Base-by-base conservation (phyloP, 2,888 invertebrate genomes). In the Diabrotica balteata region DNA sequence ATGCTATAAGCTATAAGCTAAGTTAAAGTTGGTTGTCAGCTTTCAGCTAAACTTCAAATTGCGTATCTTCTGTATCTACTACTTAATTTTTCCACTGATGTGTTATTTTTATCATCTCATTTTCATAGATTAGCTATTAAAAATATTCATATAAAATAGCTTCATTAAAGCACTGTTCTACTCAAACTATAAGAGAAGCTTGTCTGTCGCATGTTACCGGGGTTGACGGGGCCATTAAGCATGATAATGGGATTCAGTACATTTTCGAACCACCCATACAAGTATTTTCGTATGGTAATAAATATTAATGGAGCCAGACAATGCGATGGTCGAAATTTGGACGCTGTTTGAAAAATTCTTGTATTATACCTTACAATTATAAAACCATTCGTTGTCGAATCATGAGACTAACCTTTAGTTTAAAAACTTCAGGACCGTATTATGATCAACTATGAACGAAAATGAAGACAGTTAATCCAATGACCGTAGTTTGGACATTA, bases 201-300 rank as follows among this genome's bases (percentile, higher is more conserved):
- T 59, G 59, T 61, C 62, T 62, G 59, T 47, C 50, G 17, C 62
- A 67, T 60, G 63, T 55, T 61, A 46, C 11, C 53, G 60, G 60
- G 44, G 61, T 51, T 65, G 64, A 65, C 67, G 57, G 61, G 64
- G 42, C 65, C 65, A 70, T 67, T 67, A 70, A 65, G 59, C 64
- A 52, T 43, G 51, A 65, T 70, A 70, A 70, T 70, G 70, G 70
- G 55, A 63, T 61, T 54, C 50, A 17, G 54, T n/a, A 61, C 58
- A 63, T 68, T 60, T 7, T 55, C 42, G 67, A 61, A 70, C 58
- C 58, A 61, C 64, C 64, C 62, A 64, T 64, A 62, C 9, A 67
- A 59, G 67, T 70, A 67, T 67, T 66, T 66, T 69, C 55, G 62
- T 69, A 61, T 65, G 70, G 70, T 60, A 59, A 70, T 70, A 65